These are phyloP conservation scores for Xiphias gladius DNA, from an alignment of 2,113 vertebrate genomes.

Conservation along the genomic window DNA sequence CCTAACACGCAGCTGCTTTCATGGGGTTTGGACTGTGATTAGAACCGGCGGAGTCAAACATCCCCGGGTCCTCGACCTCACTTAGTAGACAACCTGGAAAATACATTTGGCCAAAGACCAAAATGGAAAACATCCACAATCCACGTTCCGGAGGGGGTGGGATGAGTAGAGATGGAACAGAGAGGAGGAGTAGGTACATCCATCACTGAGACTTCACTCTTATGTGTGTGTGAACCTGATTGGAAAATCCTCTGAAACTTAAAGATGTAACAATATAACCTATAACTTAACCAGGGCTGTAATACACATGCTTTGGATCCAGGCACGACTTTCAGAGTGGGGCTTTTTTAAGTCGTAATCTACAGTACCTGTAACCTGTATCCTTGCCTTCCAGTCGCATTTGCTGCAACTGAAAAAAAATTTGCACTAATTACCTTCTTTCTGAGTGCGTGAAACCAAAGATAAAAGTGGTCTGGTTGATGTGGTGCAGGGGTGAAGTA, in stretches of 20 bases:
- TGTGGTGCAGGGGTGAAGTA: slow-evolving; percentile 70
- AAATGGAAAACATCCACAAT: slow-evolving; percentile 74
- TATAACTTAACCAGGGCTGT: background rate
- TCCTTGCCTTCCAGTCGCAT: slow-evolving; percentile 22
- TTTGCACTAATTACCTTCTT: slow-evolving; percentile 61
- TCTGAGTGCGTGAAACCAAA: slow-evolving; percentile 80
- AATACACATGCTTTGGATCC: background rate
- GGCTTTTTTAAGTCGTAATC: background rate
- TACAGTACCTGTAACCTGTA: background rate
- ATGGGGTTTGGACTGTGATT: slow-evolving; percentile 78
- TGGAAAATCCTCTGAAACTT: slow-evolving; percentile 14
- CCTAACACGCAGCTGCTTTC: slow-evolving; percentile 89
- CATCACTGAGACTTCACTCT: slow-evolving; percentile 41
- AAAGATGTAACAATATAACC: slow-evolving; percentile 6
- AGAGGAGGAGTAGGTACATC: slow-evolving; percentile 33
- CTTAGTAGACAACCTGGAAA: slow-evolving; percentile 86
- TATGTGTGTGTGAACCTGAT: slow-evolving; percentile 42
- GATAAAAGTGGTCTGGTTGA: slow-evolving; percentile 70
- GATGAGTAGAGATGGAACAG: slow-evolving; percentile 40
- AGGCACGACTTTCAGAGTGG: background rate
- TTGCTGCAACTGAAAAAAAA: slow-evolving; percentile 59
- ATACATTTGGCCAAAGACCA: slow-evolving; percentile 77
- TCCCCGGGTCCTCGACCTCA: slow-evolving; percentile 79
- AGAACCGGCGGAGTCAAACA: slow-evolving; percentile 84
- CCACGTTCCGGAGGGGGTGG: slow-evolving; percentile 21